Evolutionary conservation across 1,140 invertebrate species (phyloP).

Genomic region (Frieseomelitta varia): DNA sequence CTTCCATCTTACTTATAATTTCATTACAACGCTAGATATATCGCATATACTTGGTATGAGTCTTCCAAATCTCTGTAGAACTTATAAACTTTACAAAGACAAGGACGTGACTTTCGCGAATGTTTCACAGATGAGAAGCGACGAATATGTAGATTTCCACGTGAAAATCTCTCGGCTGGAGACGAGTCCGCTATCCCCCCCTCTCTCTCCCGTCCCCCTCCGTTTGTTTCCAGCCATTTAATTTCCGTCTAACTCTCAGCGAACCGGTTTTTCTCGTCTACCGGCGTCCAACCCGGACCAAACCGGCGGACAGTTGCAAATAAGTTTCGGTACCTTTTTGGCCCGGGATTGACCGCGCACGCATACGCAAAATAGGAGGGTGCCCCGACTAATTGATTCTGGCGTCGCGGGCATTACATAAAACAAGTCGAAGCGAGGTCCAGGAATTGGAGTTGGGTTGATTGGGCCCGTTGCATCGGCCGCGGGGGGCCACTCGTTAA

Average conservation of each 20-base stretch:
- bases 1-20: too few relatives aligned
- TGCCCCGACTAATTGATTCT: slow-evolving; percentile 72
- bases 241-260: slow-evolving; percentile 61
- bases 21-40: too few relatives aligned
- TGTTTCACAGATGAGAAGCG: too few relatives aligned
- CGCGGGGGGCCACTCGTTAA: slow-evolving; percentile 70
- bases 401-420: slow-evolving; percentile 72
- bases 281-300: slow-evolving; percentile 16
- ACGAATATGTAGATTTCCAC: slow-evolving; percentile 5
- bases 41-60: too few relatives aligned
- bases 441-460: slow-evolving; percentile 62
- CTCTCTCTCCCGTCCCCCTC: too few relatives aligned
- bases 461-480: slow-evolving; percentile 64
- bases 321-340: slow-evolving; percentile 56
- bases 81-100: too few relatives aligned
- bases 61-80: too few relatives aligned
- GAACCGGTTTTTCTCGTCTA: slow-evolving; percentile 63
- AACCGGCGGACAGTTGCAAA: slow-evolving; percentile 63
- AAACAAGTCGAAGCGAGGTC: slow-evolving; percentile 66
- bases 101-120: too few relatives aligned
- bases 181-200: slow-evolving; percentile 35
- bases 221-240: slow-evolving; percentile 61
- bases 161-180: slow-evolving; percentile 54
- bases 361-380: slow-evolving; percentile 71
- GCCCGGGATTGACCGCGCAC: slow-evolving; percentile 48